Evolutionary conservation across 2,888 invertebrate genomes (phyloP).

Genomic region (Machimus rusticus): DNA sequence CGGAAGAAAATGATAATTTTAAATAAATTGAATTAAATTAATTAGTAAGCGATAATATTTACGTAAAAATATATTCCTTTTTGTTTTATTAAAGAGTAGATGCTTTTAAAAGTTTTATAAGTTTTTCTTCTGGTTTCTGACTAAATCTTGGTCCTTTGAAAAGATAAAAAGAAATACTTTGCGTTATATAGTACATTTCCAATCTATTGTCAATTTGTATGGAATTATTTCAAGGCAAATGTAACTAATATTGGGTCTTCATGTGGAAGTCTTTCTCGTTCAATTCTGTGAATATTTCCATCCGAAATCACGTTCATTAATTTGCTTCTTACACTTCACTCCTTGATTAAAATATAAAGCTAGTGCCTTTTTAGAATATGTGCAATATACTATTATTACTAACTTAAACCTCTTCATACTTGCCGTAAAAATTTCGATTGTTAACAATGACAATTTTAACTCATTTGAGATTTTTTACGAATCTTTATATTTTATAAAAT

Average conservation of each 20-base stretch:
- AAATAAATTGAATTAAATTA: not conserved
- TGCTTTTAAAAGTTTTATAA: not conserved
- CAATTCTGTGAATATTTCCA: not conserved
- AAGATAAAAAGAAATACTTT: not conserved
- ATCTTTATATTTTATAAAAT: not conserved
- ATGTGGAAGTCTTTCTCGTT: too few relatives aligned
- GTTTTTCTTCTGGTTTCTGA: not conserved
- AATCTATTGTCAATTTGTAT: not conserved
- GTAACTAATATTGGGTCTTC: not conserved
- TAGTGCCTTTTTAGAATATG: not conserved
- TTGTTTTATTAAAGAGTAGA: not conserved
- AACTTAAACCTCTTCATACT: not conserved
- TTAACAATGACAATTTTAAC: not conserved
- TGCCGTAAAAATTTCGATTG: too few relatives aligned
- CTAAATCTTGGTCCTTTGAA: not conserved
- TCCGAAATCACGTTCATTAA: not conserved
- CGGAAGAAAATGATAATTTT: not conserved
- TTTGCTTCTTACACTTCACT: not conserved
- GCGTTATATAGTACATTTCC: not conserved
- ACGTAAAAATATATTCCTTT: not conserved
- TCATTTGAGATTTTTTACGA: not conserved
- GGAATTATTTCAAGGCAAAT: not conserved
- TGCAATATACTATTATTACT: not conserved
- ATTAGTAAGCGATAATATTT: not conserved
- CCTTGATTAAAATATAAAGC: too few relatives aligned